Percentiles rank a stretch among this genome's conserved stretches.
phyloP scores from a whole-genome alignment of 2,797 vertebrate species.

The Rhincodon typus region DNA sequence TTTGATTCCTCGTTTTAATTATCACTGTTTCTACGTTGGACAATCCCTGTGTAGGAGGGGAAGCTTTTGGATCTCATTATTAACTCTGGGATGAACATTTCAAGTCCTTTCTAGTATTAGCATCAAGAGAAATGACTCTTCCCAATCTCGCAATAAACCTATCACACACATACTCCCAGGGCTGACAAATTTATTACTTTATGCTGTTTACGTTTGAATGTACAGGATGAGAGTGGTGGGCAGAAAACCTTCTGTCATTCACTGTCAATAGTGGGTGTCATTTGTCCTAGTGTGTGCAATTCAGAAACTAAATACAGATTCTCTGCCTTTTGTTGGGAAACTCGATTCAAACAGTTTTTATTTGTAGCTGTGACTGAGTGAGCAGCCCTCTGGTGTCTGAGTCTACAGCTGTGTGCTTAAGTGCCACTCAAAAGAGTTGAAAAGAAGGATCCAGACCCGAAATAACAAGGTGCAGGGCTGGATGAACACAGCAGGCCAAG shows the following conservation, averaged over 20 bases:
- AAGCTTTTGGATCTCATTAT: neutral
- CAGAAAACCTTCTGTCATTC: neutral
- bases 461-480: too few species aligned
- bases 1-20: neutral
- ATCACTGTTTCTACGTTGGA: neutral
- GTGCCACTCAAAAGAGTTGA: neutral
- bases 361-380: neutral
- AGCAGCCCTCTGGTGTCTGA: neutral
- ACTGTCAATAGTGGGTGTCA: neutral
- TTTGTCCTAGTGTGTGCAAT: too few species aligned
- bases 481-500: too few species aligned
- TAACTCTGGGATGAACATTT: neutral
- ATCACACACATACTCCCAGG: neutral
- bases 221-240: neutral
- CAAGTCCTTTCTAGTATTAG: neutral
- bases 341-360: neutral
- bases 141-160: neutral
- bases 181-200: neutral
- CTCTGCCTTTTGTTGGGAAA: neutral
- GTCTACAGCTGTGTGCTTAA: neutral
- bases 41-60: neutral
- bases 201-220: neutral
- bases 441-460: too few species aligned
- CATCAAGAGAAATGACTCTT: neutral
- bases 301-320: neutral